A percentile compares a stretch with the other conserved stretches of the same genome.
Evolutionary conservation across 2,888 invertebrate genomes (phyloP).

Genomic region (Stenchaetothrips biformis): DNA sequence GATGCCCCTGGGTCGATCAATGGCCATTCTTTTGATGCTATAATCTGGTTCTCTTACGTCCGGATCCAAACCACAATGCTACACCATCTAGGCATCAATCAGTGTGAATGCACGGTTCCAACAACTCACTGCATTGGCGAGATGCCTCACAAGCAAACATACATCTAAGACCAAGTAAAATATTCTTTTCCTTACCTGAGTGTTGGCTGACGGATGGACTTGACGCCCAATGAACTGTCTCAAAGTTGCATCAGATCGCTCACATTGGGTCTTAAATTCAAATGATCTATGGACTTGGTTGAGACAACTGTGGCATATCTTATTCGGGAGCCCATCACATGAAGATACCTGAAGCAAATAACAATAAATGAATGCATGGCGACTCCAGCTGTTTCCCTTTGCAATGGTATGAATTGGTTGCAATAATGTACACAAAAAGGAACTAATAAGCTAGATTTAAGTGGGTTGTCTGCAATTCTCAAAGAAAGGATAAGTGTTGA

Average conservation of each 20-base stretch:
- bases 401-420: background rate
- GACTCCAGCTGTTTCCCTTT: background rate
- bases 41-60: too few relatives aligned
- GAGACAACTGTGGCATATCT: background rate
- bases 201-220: background rate
- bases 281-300: conserved; percentile 8
- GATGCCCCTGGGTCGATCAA: too few relatives aligned
- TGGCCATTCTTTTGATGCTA: too few relatives aligned
- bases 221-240: background rate
- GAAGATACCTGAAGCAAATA: background rate
- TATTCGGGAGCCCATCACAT: background rate
- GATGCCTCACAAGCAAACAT: background rate
- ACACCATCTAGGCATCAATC: too few relatives aligned
- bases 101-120: background rate
- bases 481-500: too few relatives aligned
- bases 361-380: background rate
- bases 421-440: background rate
- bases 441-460: background rate
- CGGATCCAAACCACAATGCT: too few relatives aligned
- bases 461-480: background rate
- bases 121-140: background rate
- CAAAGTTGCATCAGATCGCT: background rate
- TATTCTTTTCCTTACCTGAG: background rate
- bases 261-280: conserved; percentile 4
- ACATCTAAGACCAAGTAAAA: background rate